Evolutionary conservation across 2,888 invertebrate genomes (phyloP), one percentile per base, ranked within the genome.

Genomic region (Cataglyphis rosenhaueri): DNA sequence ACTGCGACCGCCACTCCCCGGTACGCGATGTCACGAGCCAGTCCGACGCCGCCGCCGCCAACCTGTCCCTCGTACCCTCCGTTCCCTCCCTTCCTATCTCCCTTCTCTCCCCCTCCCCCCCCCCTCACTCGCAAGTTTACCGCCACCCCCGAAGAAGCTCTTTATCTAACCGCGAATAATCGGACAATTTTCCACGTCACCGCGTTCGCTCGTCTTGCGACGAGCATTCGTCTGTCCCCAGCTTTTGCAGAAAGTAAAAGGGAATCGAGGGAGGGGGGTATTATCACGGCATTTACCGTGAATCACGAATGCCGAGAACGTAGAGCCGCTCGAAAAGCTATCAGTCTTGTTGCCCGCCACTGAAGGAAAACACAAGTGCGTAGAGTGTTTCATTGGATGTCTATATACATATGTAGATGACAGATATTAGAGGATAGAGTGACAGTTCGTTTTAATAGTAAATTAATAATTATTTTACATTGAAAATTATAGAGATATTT

Each of bases 161-260:
- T 93, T 92, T 92, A 93, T 92, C 90, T 91, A 91, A 91, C 92
- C 87, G 91, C 91, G 91, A 93, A 93, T 93, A 93, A 93, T 91
- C 93, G 92, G 90, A 92, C 92, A 93, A 93, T 93, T 93, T 93
- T 92, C 91, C 91, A 88, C 92, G 88, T 92, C 92, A 91, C 89
- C 88, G 90, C 70, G 59, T 59, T 78, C 78, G 78, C 89, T 91
- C 90, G 89, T 91, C 92, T 91, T 91, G 78, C 86, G 86, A 86
- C 85, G 85, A 90, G 88, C 81, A 82, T 78, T 79, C 59, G 68
- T 71, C 66, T 48, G 38, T 41, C 66, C n/a, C n/a, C 25, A 18
- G 59, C 66, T 44, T 83, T 81, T 66, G 61, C 66, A 32, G 48
- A n/a, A 61, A 38, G 84, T 66, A 81, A 78, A 73, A 81, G 81